Base-by-base conservation (phyloP, 30 jellyfish, hydroid and myxozoan species). In the Chironex yamaguchii region DNA sequence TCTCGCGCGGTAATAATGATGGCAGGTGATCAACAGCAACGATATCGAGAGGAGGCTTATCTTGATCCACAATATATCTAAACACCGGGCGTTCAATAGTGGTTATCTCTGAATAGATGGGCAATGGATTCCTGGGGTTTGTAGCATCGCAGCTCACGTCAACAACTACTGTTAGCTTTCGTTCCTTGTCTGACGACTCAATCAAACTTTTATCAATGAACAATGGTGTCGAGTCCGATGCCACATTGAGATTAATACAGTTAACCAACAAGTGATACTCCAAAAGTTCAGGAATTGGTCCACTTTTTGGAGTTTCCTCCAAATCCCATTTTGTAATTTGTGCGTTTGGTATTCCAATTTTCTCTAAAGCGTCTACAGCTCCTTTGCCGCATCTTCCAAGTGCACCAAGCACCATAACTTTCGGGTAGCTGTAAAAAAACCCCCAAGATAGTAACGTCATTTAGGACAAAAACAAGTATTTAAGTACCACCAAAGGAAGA, bases 311-410 rank as follows among this genome's bases (percentile, higher is more conserved):
- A 0, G 96, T 87, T 66, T 87, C 96, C 32, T 49, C 82, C 35
- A 77, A 50, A 50, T 77, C 96, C 96, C 96, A 87, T 30, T 67
- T 49, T 0, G 68, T 67, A 0, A 87, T 69, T 26, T 76, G 90
- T 54, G 30, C 81, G 4, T 29, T 33, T 17, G 86, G 86, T 1
- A 87, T 54, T 49, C 96, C 96, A 26, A 87, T 68, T 67, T 78
- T 70, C 31, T 70, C 91, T 11, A 77, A 62, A 79, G 48, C 21
- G 0, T 68, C 12, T 0, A 90, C 69, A 1, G 96, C 96, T 0
- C 96, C 96, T 53, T 36, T 88, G 0, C 96, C 96, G 70, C 96
- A 88, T 0, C 96, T 74, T 11, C 96, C 96, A 42, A 62, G 87
- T 4, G 96, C 96, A 14, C 96, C 96, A 78, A 87, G 65, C 24